phyloP scores from a whole-genome alignment of 1,140 invertebrate genomes.

The Periplaneta americana region DNA sequence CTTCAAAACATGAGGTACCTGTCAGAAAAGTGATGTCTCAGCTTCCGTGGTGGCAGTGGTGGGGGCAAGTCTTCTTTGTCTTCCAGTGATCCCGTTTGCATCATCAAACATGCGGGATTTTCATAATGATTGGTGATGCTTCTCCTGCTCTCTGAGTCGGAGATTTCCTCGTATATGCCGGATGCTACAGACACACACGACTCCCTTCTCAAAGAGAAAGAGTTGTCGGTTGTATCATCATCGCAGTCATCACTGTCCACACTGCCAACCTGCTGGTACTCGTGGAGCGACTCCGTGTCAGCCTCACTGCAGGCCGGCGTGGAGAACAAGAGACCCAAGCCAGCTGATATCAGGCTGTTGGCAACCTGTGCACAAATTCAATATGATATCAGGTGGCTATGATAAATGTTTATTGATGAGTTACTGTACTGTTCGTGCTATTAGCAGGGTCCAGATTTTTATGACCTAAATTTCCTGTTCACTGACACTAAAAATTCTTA shows the following conservation, averaged over 20 bases:
- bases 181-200: slow-evolving; percentile 45
- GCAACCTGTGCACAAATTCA: not conserved
- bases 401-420: too few relatives aligned
- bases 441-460: too few relatives aligned
- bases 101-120: slow-evolving; percentile 18
- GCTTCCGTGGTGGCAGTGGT: slow-evolving; percentile 37
- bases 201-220: slow-evolving; percentile 32
- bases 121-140: slow-evolving; percentile 24
- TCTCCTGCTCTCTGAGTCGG: slow-evolving; percentile 25
- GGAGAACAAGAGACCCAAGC: slow-evolving; percentile 34
- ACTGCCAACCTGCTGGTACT: slow-evolving; percentile 18
- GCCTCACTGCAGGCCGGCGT: slow-evolving; percentile 35
- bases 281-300: slow-evolving; percentile 27
- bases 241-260: slow-evolving; percentile 1
- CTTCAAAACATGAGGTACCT: not conserved
- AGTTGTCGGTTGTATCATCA: slow-evolving; percentile 21
- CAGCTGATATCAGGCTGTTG: slow-evolving; percentile 32
- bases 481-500: too few relatives aligned
- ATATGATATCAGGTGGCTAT: too few relatives aligned
- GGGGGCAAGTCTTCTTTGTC: slow-evolving; percentile 29
- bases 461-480: too few relatives aligned
- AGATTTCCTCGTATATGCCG: slow-evolving; percentile 48
- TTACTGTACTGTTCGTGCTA: too few relatives aligned
- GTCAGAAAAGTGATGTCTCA: slow-evolving; percentile 4
- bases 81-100: slow-evolving; percentile 24